phyloP scores from a whole-genome alignment of 2,113 vertebrate genomes.

The Diglossa brunneiventris region DNA sequence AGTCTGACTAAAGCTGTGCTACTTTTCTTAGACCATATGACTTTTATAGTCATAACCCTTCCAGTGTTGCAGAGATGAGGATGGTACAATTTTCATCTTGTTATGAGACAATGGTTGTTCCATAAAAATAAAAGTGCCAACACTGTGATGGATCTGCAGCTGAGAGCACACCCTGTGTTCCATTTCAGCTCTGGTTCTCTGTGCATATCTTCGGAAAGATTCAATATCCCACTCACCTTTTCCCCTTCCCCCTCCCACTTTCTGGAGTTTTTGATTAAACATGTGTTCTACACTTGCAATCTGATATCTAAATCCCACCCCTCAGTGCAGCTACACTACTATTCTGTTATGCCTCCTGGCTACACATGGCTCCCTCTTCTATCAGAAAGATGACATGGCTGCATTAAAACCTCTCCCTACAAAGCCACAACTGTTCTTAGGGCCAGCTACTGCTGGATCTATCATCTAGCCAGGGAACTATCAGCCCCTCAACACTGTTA shows the following conservation, averaged over 20 bases:
- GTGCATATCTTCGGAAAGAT: not conserved
- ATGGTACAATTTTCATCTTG: constrained; percentile 2
- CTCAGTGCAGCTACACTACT: not conserved
- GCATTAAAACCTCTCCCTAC: not conserved
- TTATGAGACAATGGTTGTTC: not conserved
- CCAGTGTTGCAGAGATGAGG: not conserved
- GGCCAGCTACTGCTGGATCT: not conserved
- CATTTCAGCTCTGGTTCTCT: not conserved
- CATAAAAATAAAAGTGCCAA: constrained; percentile 29
- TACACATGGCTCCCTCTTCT: not conserved
- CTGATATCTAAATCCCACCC: not conserved
- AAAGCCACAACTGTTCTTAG: not conserved
- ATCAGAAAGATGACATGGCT: not conserved
- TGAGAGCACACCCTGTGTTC: not conserved
- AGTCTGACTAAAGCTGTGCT: not conserved
- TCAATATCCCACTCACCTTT: not conserved
- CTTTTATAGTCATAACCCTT: not conserved
- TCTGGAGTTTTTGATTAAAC: constrained; percentile 1
- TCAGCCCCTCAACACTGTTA: not conserved
- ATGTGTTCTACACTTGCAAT: not conserved
- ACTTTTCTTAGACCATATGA: not conserved
- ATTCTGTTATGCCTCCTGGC: not conserved
- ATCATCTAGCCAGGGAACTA: not conserved
- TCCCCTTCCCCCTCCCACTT: not conserved
- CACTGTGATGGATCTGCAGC: not conserved